Percentiles rank a stretch among this genome's conserved stretches.
phyloP scores from a whole-genome alignment of 35 echinoderm and acorn worm genomes.

The Hemicentrotus pulcherrimus region DNA sequence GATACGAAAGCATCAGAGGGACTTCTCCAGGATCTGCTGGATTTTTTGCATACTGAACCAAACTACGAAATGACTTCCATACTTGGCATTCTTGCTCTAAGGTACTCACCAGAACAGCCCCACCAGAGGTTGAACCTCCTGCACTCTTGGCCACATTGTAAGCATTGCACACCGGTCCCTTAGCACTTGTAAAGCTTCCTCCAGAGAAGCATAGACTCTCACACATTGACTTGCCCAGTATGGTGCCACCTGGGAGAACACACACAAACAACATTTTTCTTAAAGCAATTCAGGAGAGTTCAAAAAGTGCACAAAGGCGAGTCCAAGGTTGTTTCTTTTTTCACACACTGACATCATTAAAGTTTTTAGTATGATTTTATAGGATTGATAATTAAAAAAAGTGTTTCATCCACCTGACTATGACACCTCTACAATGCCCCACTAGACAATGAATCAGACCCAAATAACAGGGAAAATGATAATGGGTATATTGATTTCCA shows the following conservation, averaged over 20 bases:
- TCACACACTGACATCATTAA: no score
- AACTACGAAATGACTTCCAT: not conserved
- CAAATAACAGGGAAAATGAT: no score
- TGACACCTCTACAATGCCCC: no score
- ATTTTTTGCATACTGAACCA: no score
- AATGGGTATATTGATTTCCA: no score
- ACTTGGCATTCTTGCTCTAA: not conserved
- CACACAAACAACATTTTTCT: not conserved
- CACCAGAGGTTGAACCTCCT: conserved; percentile 74
- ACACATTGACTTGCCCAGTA: conserved; percentile 68
- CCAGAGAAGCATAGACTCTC: conserved; percentile 74
- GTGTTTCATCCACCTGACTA: no score
- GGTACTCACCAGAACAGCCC: conserved; percentile 62
- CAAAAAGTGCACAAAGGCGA: not conserved
- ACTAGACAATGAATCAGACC: no score
- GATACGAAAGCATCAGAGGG: no score
- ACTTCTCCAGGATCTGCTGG: no score
- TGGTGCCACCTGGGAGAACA: conserved; percentile 66
- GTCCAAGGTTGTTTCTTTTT: no score
- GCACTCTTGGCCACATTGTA: conserved; percentile 57
- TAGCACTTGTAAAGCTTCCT: conserved; percentile 61
- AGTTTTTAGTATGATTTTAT: no score
- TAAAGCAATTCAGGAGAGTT: not conserved
- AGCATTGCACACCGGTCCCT: conserved; percentile 72
- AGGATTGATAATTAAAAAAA: no score